Percentiles rank a stretch among this genome's conserved stretches.
Evolutionary conservation across 1,140 invertebrate species (phyloP).

Genomic region (Ladona fulva): DNA sequence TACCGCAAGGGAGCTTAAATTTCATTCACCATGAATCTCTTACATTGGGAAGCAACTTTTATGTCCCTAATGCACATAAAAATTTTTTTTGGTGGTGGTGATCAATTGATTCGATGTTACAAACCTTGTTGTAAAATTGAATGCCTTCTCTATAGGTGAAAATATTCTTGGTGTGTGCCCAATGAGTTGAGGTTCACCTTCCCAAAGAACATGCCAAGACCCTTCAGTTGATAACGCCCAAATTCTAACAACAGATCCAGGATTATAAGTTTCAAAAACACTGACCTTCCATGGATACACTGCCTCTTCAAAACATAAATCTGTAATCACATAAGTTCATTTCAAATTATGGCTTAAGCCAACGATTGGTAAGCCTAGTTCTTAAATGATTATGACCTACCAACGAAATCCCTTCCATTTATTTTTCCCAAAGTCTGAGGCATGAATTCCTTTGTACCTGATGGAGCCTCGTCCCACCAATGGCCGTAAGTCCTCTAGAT

Average conservation of each 20-base stretch:
- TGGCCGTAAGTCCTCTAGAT: conserved; percentile 76
- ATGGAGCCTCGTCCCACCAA: conserved; percentile 78
- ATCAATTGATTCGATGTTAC: too few relatives aligned
- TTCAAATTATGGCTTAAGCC: conserved; percentile 1
- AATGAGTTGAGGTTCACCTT: conserved; percentile 52
- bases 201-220: conserved; percentile 69
- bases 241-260: conserved; percentile 73
- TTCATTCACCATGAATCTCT: too few relatives aligned
- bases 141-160: conserved; percentile 54
- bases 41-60: too few relatives aligned
- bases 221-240: conserved; percentile 52
- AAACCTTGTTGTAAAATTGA: conserved; percentile 53
- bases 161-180: conserved; percentile 61
- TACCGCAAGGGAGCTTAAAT: too few relatives aligned
- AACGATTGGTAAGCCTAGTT: neutral
- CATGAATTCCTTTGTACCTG: conserved; percentile 57
- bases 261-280: conserved; percentile 85
- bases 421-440: conserved; percentile 57
- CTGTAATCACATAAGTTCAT: conserved; percentile 25
- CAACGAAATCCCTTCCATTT: conserved; percentile 75
- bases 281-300: conserved; percentile 67
- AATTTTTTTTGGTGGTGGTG: too few relatives aligned
- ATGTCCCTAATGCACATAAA: too few relatives aligned
- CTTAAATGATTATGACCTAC: conserved; percentile 38
- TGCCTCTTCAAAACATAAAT: conserved; percentile 52